These are phyloP conservation scores for Leptinotarsa texana DNA, from an alignment of 1,140 invertebrate genomes.

Conservation along the genomic window DNA sequence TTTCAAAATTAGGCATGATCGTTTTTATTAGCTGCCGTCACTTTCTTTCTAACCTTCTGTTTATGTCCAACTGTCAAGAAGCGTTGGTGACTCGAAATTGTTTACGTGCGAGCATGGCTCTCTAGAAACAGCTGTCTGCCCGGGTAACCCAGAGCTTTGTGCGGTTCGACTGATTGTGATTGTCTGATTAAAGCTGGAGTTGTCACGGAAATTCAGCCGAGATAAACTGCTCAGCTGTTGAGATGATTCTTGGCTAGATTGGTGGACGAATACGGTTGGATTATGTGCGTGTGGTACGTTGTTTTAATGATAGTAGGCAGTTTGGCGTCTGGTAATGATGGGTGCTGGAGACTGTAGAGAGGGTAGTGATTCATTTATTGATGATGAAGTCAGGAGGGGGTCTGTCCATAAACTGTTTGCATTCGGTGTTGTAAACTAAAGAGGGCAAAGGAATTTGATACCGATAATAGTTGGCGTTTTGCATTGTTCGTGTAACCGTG, in stretches of 20 bases:
- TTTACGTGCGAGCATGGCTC: constrained; percentile 11
- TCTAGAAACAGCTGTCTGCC: constrained; percentile 15
- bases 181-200: constrained; percentile 12
- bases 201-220: constrained; percentile 1
- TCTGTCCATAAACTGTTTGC: too few species aligned
- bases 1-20: constrained; percentile 8
- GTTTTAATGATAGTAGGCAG: too few species aligned
- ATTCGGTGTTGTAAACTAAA: too few species aligned
- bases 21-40: not conserved
- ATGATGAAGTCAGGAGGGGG: too few species aligned
- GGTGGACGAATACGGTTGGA: too few species aligned
- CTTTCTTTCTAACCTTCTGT: not conserved
- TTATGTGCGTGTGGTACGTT: too few species aligned
- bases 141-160: constrained; percentile 10
- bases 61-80: constrained; percentile 3
- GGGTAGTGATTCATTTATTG: too few species aligned
- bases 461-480: too few species aligned
- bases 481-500: too few species aligned
- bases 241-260: not conserved
- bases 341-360: too few species aligned
- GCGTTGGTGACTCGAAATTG: constrained; percentile 2
- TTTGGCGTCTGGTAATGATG: too few species aligned
- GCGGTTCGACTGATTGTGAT: constrained; percentile 9
- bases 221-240: constrained; percentile 18
- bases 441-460: too few species aligned